Base-by-base conservation (phyloP, 2,888 invertebrate genomes). In the Drosophila bunnanda region DNA sequence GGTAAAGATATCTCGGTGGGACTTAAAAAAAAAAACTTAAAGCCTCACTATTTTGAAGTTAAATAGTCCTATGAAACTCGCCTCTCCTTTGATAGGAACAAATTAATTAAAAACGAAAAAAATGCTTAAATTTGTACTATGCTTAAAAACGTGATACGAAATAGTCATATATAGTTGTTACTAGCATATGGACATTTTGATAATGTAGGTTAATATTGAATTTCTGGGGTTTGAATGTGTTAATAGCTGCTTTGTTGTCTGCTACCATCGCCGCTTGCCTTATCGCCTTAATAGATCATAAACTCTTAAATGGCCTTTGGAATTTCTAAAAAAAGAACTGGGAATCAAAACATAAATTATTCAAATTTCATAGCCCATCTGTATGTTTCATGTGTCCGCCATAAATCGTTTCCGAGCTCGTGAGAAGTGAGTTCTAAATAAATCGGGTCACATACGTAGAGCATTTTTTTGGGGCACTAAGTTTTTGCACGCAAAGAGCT, bases 401-500 rank as follows among this genome's bases (percentile, higher is more conserved):
- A 71, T 73, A 72, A 79, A 70, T 77, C 50, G 22, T 61, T 39
- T 12, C 28, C 39, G 8, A 48, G 32, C 22, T 54, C 8, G 65
- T 34, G 22, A 30, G 17, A 53, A 67, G 52, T 57, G 53, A 28
- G 17, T 13, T 41, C 39, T 28, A 73, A 34, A 50, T 50, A 50
- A 50, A 57, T 43, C 43, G 48, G 58, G 48, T 46, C 41, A 55
- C 25, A 55, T 22, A 46, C n/a, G n/a, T 17, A 1, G 2, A 36
- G 2, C 4, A n/a, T 12, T 44, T 66, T 44, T 44, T 46, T 32
- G n/a, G 22, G 28, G 12, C 34, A 25, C 25, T 44, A 53, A 64
- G 56, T 55, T 60, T 36, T 36, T 72, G 77, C 79, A 83, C 86
- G 81, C 61, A 70, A 77, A 20, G 9, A 25, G 8, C 25, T 44